Base-by-base conservation (phyloP, 2,797 vertebrate genomes). In the Melanogrammus aeglefinus region DNA sequence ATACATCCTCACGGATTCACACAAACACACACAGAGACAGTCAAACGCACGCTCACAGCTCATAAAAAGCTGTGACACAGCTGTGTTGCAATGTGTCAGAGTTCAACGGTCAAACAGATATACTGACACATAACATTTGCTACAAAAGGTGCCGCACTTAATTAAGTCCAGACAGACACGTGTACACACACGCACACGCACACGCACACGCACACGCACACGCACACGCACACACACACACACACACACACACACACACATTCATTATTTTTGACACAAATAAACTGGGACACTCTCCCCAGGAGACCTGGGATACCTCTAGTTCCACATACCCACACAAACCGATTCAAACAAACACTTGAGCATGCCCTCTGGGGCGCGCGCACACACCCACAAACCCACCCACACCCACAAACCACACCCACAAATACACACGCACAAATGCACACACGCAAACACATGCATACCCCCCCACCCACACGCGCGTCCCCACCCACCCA, bases 81-180 rank as follows among this genome's bases (percentile, higher is more conserved):
- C 87, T 90, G 87, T 87, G 84, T 83, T 81, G 81, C 88, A 86
- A 88, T 92, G 88, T 88, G 84, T 51, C 71, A 72, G 1, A 31
- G 88, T 90, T 92, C 82, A 91, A 77, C 88, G 91, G 79, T 91
- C 87, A 91, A 90, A 92, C 82, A 83, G 85, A 92, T 91, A 88
- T 81, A 83, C 75, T 85, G 83, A 89, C 85, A 82, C 75, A 57
- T 80, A 80, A 81, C 83, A 47, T 72, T 79, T 39, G 6, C 35
- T 33, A 81, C 84, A 86, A 78, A 35, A 75, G 85, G 85, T 77
- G 63, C 78, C 73, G 44, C 57, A 51, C 82, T 85, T 88, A 84
- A 88, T 87, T 87, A 74, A 84, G 73, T 78, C 80, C 77, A 83
- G 69, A 29, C 39, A 76, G 7, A 63, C 74, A 75, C 3, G n/a